Evolutionary conservation across 2,888 invertebrate species (phyloP), one percentile per base, ranked within the genome.

Genomic region (Protodeltote pygarga): DNA sequence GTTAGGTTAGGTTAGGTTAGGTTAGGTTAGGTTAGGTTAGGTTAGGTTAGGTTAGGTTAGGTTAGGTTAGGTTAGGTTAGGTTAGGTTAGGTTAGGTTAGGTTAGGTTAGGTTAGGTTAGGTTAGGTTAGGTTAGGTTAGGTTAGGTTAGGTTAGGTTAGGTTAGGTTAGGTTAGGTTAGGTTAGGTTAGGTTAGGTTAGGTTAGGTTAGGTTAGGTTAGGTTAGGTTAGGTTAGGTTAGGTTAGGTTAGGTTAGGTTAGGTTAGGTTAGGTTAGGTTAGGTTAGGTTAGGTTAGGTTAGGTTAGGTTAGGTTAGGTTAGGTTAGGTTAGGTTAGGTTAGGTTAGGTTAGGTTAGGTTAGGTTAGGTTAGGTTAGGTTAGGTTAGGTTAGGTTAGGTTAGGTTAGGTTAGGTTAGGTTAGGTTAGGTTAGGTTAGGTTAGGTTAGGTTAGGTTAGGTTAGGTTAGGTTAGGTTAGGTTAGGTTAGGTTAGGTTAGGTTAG

Each of bases 361-460:
- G 33, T 45, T 33, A 33, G 45, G 31, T 47, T 32, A 38, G 47
- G 39, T 39, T 32, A 31, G 47, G 39, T 39, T 32, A 38, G 39
- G 31, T 39, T 32, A 38, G 47, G 31, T 47, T 32, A 38, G 47
- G 39, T 47, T 32, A 38, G 47, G 34, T 47, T 28, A 33, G 40
- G 29, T 33, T 28, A 47, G 47, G 47, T 47, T 47, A 47, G 47
- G 40, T 47, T 47, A 40, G 47, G 47, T 47, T 47, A 47, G 47
- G 47, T 47, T 47, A 40, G 47, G 47, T 39, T 47, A 40, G 47
- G 45, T 45, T 45, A 45, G 45, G 45, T 45, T 38, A 38, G 38
- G 38, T 40, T 40, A 29, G 31, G 40, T 40, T 29, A 31, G 31
- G 40, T 40, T 40, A 31, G 40, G 31, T 31, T 29, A 31, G 31